A percentile compares a stretch with the other conserved stretches of the same genome.
These are phyloP conservation scores for Drosophila demipolita DNA, from an alignment of 2,888 invertebrate species.

Conservation along the genomic window DNA sequence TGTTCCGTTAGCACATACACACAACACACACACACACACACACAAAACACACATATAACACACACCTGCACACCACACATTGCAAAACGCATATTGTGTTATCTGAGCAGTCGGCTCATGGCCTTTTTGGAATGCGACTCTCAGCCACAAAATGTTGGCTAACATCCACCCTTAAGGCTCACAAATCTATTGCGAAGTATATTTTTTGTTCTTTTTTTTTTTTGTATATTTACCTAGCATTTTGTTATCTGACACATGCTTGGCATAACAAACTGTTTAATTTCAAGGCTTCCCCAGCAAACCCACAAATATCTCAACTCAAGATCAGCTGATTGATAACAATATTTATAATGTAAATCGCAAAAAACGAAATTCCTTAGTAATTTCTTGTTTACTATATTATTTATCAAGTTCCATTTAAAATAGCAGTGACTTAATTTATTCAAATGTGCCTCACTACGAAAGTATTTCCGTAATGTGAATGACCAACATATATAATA, in stretches of 20 bases:
- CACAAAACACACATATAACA: neutral
- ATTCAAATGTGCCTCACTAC: slow-evolving; percentile 27
- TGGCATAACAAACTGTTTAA: slow-evolving; percentile 14
- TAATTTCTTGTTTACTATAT: slow-evolving; percentile 44
- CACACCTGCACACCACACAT: slow-evolving; percentile 19
- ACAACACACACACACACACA: slow-evolving; percentile 3
- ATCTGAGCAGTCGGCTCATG: slow-evolving; percentile 34
- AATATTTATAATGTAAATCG: slow-evolving; percentile 34
- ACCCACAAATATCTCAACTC: slow-evolving; percentile 1
- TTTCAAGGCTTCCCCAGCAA: slow-evolving; percentile 16
- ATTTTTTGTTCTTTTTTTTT: neutral
- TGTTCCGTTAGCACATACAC: slow-evolving; percentile 39
- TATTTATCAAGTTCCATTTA: slow-evolving; percentile 40
- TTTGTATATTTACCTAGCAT: slow-evolving; percentile 29
- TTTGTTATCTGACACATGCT: slow-evolving; percentile 17
- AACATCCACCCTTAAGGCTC: slow-evolving; percentile 44
- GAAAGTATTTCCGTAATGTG: slow-evolving; percentile 52
- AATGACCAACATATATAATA: slow-evolving; percentile 9
- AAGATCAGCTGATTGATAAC: slow-evolving; percentile 44
- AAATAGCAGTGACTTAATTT: slow-evolving; percentile 47
- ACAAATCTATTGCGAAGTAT: slow-evolving; percentile 47
- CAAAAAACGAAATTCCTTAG: slow-evolving; percentile 22
- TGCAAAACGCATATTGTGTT: slow-evolving; percentile 76
- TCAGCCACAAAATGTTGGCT: slow-evolving; percentile 24
- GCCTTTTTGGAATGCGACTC: slow-evolving; percentile 6